phyloP scores from a whole-genome alignment of 2,888 invertebrate genomes.

The Coremacera marginata region DNA sequence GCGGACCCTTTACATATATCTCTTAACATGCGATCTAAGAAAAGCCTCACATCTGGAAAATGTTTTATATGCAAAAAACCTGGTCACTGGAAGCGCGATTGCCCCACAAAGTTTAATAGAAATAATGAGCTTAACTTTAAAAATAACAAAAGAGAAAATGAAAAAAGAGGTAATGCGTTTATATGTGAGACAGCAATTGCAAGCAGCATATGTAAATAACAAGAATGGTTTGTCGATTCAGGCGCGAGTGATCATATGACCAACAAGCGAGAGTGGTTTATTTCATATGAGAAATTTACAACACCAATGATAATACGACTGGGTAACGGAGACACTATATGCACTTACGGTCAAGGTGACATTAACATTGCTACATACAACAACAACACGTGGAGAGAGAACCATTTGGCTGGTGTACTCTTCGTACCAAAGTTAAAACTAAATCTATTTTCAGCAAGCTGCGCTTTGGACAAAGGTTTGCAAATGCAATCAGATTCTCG shows the following conservation, averaged over 20 bases:
- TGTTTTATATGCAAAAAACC: constrained; percentile 48
- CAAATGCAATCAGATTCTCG: not conserved
- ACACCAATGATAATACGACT: not conserved
- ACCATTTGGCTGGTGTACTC: not conserved
- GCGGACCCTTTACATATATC: too few species aligned
- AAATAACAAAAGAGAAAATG: constrained; percentile 17
- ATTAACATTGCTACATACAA: constrained; percentile 5
- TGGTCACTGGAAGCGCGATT: constrained; percentile 48
- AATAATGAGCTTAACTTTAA: too few species aligned
- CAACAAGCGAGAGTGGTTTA: not conserved
- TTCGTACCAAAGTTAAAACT: not conserved
- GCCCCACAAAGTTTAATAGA: constrained; percentile 26
- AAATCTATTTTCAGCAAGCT: not conserved
- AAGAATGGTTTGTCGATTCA: constrained; percentile 43
- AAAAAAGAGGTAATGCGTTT: constrained; percentile 25
- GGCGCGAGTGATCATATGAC: not conserved
- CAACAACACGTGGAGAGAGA: constrained; percentile 5
- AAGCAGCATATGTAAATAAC: not conserved
- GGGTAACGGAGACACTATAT: not conserved
- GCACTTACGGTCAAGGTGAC: not conserved
- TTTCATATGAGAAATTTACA: not conserved
- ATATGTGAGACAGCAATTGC: constrained; percentile 11
- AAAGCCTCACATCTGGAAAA: not conserved
- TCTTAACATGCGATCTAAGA: not conserved
- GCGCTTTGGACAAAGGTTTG: not conserved